phyloP scores from a whole-genome alignment of 2,113 vertebrate genomes.

The Tachuris rubrigastra region DNA sequence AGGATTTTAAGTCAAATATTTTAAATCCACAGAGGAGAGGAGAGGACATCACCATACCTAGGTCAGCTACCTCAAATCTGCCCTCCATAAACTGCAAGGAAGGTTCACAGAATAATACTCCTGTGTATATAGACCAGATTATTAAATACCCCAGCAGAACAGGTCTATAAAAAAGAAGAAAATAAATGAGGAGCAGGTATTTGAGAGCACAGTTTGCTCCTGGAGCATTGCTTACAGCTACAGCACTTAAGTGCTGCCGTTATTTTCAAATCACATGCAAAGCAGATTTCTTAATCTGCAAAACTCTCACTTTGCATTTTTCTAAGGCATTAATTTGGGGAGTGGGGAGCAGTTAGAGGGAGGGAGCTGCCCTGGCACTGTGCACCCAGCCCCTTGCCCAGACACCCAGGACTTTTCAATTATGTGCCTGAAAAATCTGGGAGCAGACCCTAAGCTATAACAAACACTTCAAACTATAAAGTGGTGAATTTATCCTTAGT shows the following conservation, averaged over 20 bases:
- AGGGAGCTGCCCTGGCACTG: background rate
- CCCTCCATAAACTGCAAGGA: background rate
- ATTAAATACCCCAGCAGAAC: background rate
- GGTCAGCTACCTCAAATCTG: background rate
- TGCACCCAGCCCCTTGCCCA: background rate
- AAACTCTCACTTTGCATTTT: constrained; percentile 28
- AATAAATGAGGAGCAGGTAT: background rate
- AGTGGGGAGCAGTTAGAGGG: background rate
- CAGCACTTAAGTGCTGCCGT: background rate
- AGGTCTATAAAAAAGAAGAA: background rate
- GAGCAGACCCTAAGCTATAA: background rate
- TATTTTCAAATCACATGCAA: constrained; percentile 27
- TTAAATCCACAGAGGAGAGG: background rate
- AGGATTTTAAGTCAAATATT: background rate
- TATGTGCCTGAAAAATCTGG: background rate
- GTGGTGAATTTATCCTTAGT: background rate
- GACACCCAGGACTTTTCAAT: background rate
- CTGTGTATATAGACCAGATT: background rate
- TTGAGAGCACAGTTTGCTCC: background rate
- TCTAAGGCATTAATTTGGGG: background rate
- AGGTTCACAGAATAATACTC: background rate
- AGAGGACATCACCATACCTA: background rate
- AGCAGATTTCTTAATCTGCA: constrained; percentile 3
- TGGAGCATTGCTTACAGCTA: background rate
- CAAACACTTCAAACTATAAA: background rate